phyloP scores from a whole-genome alignment of 2,797 vertebrate species.

The Anguilla marmorata region DNA sequence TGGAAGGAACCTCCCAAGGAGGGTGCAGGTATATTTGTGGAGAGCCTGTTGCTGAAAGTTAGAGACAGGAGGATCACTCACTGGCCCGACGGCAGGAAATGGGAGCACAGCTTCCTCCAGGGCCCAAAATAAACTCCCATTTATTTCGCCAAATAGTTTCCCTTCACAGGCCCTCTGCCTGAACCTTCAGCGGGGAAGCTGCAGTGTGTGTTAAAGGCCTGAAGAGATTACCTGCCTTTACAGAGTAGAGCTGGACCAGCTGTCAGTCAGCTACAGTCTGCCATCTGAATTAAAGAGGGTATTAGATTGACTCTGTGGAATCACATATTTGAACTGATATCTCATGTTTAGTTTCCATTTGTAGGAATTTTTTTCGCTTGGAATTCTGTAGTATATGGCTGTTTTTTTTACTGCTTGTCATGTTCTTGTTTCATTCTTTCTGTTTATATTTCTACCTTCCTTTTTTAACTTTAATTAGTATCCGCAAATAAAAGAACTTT shows the following conservation, averaged over 20 bases:
- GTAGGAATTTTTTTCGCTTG: neutral
- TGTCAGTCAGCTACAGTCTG: neutral
- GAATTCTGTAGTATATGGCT: neutral
- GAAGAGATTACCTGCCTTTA: constrained; percentile 45
- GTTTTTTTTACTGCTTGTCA: neutral
- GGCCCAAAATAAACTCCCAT: constrained; percentile 45
- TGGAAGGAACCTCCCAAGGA: neutral
- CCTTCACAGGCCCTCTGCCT: constrained; percentile 53
- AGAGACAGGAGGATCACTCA: constrained; percentile 28
- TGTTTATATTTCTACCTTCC: neutral
- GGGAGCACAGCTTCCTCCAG: constrained; percentile 45
- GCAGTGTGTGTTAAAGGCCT: constrained; percentile 41
- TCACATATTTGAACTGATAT: neutral
- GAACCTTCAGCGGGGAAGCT: constrained; percentile 33
- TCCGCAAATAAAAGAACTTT: neutral
- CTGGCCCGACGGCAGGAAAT: constrained; percentile 32
- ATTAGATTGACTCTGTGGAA: neutral
- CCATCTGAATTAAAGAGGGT: neutral
- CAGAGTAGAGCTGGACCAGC: constrained; percentile 34
- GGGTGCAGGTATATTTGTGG: neutral
- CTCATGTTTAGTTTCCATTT: neutral
- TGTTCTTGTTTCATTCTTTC: neutral
- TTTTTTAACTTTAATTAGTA: neutral
- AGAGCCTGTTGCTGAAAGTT: neutral
- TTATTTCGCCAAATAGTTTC: constrained; percentile 48